A percentile compares a stretch with the other conserved stretches of the same genome.
These are phyloP conservation scores for Zootermopsis nevadensis DNA, from an alignment of 2,888 invertebrate genomes.

Conservation along the genomic window DNA sequence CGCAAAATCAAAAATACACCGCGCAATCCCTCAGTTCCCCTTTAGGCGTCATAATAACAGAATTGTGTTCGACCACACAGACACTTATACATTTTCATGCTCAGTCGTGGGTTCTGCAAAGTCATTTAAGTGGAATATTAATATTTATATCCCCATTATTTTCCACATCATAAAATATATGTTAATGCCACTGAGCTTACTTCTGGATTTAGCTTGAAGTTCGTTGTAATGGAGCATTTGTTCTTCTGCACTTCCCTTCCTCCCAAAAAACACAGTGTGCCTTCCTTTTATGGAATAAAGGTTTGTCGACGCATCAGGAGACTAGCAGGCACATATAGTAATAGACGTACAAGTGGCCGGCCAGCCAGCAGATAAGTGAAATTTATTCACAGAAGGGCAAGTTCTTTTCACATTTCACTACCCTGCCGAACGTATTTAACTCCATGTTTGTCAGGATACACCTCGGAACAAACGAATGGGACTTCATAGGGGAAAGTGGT, in stretches of 20 bases:
- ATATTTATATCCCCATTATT: not conserved
- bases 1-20: no score
- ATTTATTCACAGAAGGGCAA: not conserved
- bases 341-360: not conserved
- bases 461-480: not conserved
- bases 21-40: no score
- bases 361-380: not conserved
- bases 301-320: not conserved
- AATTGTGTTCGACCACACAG: no score
- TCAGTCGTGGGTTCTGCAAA: no score
- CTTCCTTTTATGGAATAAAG: not conserved
- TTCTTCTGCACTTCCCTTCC: not conserved
- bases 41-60: no score
- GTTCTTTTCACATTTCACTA: not conserved
- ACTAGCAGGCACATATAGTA: not conserved
- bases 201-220: not conserved
- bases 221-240: not conserved
- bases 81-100: no score
- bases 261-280: no score
- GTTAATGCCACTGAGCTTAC: not conserved
- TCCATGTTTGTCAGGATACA: not conserved
- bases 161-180: not conserved
- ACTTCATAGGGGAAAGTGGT: not conserved
- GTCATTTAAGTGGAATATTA: not conserved
- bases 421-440: not conserved